phyloP scores from a whole-genome alignment of 2,888 invertebrate species.

The Nomada flava region DNA sequence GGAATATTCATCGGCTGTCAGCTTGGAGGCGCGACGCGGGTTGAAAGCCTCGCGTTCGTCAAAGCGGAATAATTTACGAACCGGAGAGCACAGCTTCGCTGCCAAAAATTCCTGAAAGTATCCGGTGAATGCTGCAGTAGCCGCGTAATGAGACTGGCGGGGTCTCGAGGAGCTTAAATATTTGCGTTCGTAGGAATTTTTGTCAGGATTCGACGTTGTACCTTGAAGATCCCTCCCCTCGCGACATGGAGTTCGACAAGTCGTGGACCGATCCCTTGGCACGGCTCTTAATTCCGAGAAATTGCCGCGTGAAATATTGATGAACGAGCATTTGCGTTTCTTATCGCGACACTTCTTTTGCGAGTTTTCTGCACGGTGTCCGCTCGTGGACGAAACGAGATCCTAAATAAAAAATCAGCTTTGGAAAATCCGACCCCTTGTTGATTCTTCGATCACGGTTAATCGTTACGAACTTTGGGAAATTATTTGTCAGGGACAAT shows the following conservation, averaged over 20 bases:
- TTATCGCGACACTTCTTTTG: not conserved
- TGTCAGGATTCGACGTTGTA: slow-evolving; percentile 41
- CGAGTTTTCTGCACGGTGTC: not conserved
- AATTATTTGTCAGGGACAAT: too few species aligned
- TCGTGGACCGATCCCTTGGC: not conserved
- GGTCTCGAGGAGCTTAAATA: slow-evolving; percentile 45
- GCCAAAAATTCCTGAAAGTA: slow-evolving; percentile 58
- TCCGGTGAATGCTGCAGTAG: slow-evolving; percentile 36
- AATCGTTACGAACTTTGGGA: too few species aligned
- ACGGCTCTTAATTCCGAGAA: slow-evolving; percentile 6
- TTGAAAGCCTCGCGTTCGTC: slow-evolving; percentile 43
- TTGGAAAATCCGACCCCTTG: not conserved
- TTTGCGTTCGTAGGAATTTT: slow-evolving; percentile 52
- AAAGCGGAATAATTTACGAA: slow-evolving; percentile 51
- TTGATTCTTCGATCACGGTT: too few species aligned
- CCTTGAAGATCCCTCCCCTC: slow-evolving; percentile 29
- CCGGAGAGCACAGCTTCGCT: slow-evolving; percentile 44
- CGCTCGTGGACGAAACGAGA: not conserved
- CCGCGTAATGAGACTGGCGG: slow-evolving; percentile 45
- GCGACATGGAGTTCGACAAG: not conserved
- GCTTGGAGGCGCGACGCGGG: not conserved
- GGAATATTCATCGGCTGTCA: slow-evolving; percentile 49
- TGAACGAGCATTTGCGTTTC: not conserved
- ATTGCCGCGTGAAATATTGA: slow-evolving; percentile 14
- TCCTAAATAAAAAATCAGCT: not conserved